These are phyloP conservation scores for Xestia c-nigrum DNA, from an alignment of 2,888 invertebrate species.

Conservation along the genomic window DNA sequence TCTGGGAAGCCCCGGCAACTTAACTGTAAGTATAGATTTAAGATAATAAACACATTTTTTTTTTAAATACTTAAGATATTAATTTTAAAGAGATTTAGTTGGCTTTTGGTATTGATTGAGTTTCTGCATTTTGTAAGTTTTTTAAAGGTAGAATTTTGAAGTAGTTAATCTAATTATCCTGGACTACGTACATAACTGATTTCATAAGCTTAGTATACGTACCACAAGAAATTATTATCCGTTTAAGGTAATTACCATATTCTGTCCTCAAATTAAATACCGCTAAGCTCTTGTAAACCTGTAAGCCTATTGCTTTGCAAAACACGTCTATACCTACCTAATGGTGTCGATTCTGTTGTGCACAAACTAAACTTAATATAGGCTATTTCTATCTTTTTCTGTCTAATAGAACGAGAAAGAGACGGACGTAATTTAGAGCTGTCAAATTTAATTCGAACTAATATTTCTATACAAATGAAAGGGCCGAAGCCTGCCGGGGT, in stretches of 20 bases:
- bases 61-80: no score
- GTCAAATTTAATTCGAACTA: no score
- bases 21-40: no score
- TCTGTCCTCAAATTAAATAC: constrained; percentile 25
- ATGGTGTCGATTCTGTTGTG: no score
- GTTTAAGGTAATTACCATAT: constrained; percentile 18
- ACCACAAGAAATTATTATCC: constrained; percentile 22
- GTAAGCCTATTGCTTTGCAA: constrained; percentile 22
- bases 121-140: not conserved
- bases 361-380: no score
- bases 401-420: no score
- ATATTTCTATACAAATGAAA: no score
- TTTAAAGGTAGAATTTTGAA: not conserved
- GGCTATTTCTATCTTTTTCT: no score
- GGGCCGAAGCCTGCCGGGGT: no score
- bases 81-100: not conserved
- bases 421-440: no score
- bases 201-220: not conserved
- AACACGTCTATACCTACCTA: not conserved
- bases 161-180: not conserved
- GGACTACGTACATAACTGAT: not conserved
- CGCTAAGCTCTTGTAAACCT: constrained; percentile 26
- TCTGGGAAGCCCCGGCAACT: no score
- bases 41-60: no score
- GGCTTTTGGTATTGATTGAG: not conserved